Evolutionary conservation across 2,888 invertebrate species (phyloP).

Genomic region (Aporophyla lueneburgensis): DNA sequence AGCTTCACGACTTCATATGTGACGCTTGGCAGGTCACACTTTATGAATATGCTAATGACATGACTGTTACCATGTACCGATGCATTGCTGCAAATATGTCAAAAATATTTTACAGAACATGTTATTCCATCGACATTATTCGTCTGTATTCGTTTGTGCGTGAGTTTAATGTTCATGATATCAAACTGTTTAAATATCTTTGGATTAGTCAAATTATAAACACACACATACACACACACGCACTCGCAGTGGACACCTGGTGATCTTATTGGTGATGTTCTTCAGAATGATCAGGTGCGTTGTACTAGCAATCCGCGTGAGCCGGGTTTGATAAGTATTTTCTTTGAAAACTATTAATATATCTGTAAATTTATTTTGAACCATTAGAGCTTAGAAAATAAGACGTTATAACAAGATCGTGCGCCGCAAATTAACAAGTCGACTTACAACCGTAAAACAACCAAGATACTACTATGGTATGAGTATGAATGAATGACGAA

Average conservation of each 20-base stretch:
- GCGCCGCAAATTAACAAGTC: slow-evolving; percentile 1
- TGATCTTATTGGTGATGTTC: too few species aligned
- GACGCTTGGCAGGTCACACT: background rate
- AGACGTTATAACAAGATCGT: background rate
- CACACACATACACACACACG: background rate
- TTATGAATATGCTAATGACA: background rate
- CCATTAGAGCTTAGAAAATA: background rate
- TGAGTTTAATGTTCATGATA: background rate
- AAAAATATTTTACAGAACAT: background rate
- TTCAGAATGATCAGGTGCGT: too few species aligned
- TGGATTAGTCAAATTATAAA: background rate
- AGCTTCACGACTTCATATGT: background rate
- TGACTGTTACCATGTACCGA: background rate
- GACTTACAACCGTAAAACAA: slow-evolving; percentile 28
- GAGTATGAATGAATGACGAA: slow-evolving; percentile 69
- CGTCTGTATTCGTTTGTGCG: background rate
- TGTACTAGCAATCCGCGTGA: too few species aligned
- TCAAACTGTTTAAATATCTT: background rate
- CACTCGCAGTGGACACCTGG: too few species aligned
- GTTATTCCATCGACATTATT: background rate
- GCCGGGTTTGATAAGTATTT: too few species aligned
- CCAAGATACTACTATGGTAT: slow-evolving; percentile 28
- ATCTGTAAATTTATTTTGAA: background rate
- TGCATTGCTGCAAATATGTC: too few species aligned
- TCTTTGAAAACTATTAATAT: background rate